Base-by-base conservation (phyloP, 2,888 invertebrate species). In the Melieria crassipennis region DNA sequence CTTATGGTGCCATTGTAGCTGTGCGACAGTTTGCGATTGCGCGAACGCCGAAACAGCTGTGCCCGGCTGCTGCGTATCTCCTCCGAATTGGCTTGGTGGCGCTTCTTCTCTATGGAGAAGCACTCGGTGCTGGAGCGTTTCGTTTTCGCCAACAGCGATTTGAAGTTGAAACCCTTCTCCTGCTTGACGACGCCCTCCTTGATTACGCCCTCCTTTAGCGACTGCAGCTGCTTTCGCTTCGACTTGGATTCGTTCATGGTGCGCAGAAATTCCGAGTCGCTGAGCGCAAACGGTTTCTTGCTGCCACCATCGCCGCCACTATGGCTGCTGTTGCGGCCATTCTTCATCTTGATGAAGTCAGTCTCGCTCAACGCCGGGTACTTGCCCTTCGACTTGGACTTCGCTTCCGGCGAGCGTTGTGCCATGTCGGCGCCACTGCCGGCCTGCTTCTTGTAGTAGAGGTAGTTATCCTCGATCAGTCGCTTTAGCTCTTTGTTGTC, bases 401-500 rank as follows among this genome's bases (percentile, higher is more conserved):
- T 43, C 10, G 65, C 64, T 5, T n/a, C 45, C 10, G 9, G 45
- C 11, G 10, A n/a, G 16, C 16, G 62, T 10, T 30, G 11, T 10
- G 13, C 10, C 1, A 16, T 42, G n/a, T 11, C 63, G 9, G 46
- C 43, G 0, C 50, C 77, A 3, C 56, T 76, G 7, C 66, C 76
- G 4, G 72, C 74, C 75, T 87, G 87, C 73, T 83, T 83, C 69
- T 84, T 86, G 73, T 80, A 87, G 76, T 85, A 87, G 75, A 87
- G 79, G 76, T 85, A 87, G 72, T 87, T 87, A 71, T 87, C 85
- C 72, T 87, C 87, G 72, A 87, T 87, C 48, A 87, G 84, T 42
- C 87, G 85, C 72, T 87, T 87, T 58, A 87, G 77, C 73, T 87
- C 87, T 73, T 85, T 85, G 79, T 87, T 86, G 73, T 87, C 87